Percentiles rank a stretch among this genome's conserved stretches.
Evolutionary conservation across 2,888 invertebrate species (phyloP).

Genomic region (Netelia fuscicornis): DNA sequence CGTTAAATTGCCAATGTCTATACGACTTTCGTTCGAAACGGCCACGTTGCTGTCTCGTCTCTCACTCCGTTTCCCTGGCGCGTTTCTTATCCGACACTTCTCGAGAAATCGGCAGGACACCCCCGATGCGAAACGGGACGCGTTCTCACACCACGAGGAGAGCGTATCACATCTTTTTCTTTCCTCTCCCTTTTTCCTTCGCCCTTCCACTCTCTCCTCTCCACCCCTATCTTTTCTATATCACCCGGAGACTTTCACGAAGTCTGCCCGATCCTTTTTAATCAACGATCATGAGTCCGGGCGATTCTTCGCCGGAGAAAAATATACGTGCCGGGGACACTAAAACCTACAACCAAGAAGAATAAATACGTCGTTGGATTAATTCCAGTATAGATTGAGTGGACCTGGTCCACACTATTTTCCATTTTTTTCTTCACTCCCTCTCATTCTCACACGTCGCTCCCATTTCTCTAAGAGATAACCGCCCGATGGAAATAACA

Average conservation of each 20-base stretch:
- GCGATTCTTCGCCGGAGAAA: constrained; percentile 42
- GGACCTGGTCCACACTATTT: constrained; percentile 17
- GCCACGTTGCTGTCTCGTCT: constrained; percentile 43
- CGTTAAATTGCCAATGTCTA: constrained; percentile 16
- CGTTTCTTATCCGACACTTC: constrained; percentile 56
- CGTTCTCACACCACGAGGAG: constrained; percentile 27
- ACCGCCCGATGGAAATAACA: background rate
- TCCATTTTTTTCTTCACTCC: constrained; percentile 30
- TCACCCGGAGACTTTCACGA: constrained; percentile 40
- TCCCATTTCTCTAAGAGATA: background rate
- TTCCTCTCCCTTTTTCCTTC: constrained; percentile 36
- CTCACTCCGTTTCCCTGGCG: constrained; percentile 47
- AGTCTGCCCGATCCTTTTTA: constrained; percentile 65
- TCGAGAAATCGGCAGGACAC: constrained; percentile 51
- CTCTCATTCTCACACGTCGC: background rate
- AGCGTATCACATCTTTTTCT: constrained; percentile 36
- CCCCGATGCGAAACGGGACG: constrained; percentile 22
- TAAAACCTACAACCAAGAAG: constrained; percentile 57
- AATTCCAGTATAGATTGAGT: constrained; percentile 56
- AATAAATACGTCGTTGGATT: constrained; percentile 68
- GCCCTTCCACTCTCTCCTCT: background rate
- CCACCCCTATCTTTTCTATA: constrained; percentile 8
- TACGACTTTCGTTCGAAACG: background rate
- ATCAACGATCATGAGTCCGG: constrained; percentile 70
- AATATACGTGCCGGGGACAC: constrained; percentile 46